Evolutionary conservation across 2,888 invertebrate species (phyloP).

Genomic region (Dryococelus australis): DNA sequence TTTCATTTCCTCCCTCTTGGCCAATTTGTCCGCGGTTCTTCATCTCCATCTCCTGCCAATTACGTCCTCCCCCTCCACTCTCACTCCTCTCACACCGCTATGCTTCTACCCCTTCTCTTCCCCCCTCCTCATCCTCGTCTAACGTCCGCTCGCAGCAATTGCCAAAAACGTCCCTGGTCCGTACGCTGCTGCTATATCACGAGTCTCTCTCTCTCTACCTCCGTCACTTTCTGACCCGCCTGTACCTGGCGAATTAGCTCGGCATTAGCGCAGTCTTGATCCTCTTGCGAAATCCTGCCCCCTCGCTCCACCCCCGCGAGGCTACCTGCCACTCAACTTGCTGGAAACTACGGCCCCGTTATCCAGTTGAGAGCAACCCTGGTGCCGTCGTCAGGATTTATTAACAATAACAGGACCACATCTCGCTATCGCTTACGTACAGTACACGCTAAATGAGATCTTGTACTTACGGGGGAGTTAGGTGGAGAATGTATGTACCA

Average conservation of each 20-base stretch:
- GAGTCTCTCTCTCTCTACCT: slow-evolving; percentile 34
- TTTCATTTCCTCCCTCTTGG: slow-evolving; percentile 20
- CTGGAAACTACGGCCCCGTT: too few relatives aligned
- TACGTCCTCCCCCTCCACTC: slow-evolving; percentile 27
- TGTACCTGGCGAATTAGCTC: slow-evolving; percentile 46
- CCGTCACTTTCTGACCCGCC: slow-evolving; percentile 31
- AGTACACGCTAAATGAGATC: too few relatives aligned
- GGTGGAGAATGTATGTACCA: too few relatives aligned
- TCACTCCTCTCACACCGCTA: not conserved
- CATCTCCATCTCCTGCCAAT: slow-evolving; percentile 35
- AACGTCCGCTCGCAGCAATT: not conserved
- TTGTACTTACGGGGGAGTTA: too few relatives aligned
- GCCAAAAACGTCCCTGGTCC: not conserved
- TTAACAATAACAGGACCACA: too few relatives aligned
- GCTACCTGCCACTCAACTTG: slow-evolving; percentile 1
- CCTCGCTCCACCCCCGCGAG: not conserved
- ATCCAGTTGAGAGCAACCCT: too few relatives aligned
- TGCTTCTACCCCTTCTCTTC: not conserved
- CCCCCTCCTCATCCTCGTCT: slow-evolving; percentile 12
- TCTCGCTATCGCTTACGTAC: too few relatives aligned
- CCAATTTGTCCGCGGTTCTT: slow-evolving; percentile 33
- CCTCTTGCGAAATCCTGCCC: slow-evolving; percentile 38
- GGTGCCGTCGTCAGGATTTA: too few relatives aligned
- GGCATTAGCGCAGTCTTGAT: slow-evolving; percentile 48
- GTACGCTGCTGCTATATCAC: not conserved